A percentile compares a stretch with the other conserved stretches of the same genome.
These are phyloP conservation scores for Pandemis heparana DNA, from an alignment of 2,888 invertebrate species.

Conservation along the genomic window DNA sequence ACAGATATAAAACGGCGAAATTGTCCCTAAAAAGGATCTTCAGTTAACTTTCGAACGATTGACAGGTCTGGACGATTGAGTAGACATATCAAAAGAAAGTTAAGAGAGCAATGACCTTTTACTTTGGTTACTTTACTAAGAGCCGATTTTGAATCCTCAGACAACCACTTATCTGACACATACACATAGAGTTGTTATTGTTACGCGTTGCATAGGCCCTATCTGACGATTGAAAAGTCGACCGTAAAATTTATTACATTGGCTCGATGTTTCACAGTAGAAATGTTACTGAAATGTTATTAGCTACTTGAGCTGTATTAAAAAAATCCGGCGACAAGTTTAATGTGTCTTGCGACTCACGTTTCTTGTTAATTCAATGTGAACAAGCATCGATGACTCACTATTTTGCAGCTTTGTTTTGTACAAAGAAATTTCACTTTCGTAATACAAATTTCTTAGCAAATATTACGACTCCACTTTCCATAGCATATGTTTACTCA, in stretches of 20 bases:
- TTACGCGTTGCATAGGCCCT: too few species aligned
- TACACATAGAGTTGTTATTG: too few species aligned
- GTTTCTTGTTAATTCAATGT: constrained; percentile 18
- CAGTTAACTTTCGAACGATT: too few species aligned
- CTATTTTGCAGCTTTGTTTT: constrained; percentile 19
- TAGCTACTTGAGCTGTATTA: background rate
- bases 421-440: constrained; percentile 41
- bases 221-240: too few species aligned
- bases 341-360: background rate
- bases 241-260: background rate
- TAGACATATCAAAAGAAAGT: too few species aligned
- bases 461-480: constrained; percentile 41
- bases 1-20: too few species aligned
- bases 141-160: too few species aligned
- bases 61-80: too few species aligned
- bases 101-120: too few species aligned
- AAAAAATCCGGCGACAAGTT: background rate
- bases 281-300: background rate
- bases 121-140: too few species aligned
- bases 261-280: background rate
- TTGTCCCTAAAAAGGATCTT: too few species aligned
- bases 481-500: constrained; percentile 44
- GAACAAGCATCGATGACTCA: constrained; percentile 30
- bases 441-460: constrained; percentile 38
- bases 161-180: too few species aligned